Evolutionary conservation across 2,888 invertebrate species (phyloP).

Genomic region (Drosophila buzzatii): DNA sequence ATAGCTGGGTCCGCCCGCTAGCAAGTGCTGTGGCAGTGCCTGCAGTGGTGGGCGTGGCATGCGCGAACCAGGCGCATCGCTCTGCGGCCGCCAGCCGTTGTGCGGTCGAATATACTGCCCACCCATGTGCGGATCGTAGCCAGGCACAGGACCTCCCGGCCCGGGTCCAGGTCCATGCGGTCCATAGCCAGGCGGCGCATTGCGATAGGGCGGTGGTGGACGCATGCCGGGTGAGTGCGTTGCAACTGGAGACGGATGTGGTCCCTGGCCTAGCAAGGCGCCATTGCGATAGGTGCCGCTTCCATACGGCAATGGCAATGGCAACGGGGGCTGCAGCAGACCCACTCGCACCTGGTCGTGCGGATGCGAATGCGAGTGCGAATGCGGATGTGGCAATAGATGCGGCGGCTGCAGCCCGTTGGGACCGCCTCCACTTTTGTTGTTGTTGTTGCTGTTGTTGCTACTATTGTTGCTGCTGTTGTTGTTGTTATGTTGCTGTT

Average conservation of each 20-base stretch:
- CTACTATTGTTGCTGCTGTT: slow-evolving; percentile 27
- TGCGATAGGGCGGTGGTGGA: slow-evolving; percentile 76
- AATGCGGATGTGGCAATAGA: slow-evolving; percentile 61
- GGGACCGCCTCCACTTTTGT: slow-evolving; percentile 9
- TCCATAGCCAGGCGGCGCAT: slow-evolving; percentile 53
- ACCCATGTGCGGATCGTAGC: slow-evolving; percentile 58
- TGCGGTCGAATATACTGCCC: slow-evolving; percentile 68
- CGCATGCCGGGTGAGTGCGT: slow-evolving; percentile 64
- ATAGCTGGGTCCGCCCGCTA: slow-evolving; percentile 57
- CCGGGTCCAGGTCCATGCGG: slow-evolving; percentile 38
- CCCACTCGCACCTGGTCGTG: slow-evolving; percentile 68
- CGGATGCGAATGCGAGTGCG: slow-evolving; percentile 43
- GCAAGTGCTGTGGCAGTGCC: slow-evolving; percentile 67
- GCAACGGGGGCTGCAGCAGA: slow-evolving; percentile 63
- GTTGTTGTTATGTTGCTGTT: slow-evolving; percentile 32
- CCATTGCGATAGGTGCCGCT: slow-evolving; percentile 54
- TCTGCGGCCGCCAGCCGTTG: slow-evolving; percentile 77
- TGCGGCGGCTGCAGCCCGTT: slow-evolving; percentile 46
- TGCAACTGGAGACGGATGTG: slow-evolving; percentile 38
- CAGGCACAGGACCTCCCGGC: slow-evolving; percentile 25
- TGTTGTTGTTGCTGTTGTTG: slow-evolving; percentile 13
- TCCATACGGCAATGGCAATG: slow-evolving; percentile 42
- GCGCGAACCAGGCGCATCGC: slow-evolving; percentile 82
- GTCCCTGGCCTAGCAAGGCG: slow-evolving; percentile 61
- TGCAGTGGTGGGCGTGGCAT: slow-evolving; percentile 87